These are phyloP conservation scores for Dioctria linearis DNA, from an alignment of 2,888 invertebrate species.

Conservation along the genomic window DNA sequence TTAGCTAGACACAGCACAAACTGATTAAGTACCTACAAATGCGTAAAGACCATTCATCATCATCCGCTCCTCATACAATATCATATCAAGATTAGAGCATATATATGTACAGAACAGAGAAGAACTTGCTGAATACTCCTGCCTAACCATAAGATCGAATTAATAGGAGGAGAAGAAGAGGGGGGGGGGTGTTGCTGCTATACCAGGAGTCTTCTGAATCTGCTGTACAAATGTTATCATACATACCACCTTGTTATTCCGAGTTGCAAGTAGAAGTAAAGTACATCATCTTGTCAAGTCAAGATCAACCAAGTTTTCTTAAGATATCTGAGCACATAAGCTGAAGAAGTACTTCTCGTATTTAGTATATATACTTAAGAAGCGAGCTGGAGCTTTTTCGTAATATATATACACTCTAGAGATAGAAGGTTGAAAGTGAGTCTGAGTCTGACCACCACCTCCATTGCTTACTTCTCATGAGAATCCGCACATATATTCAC, in stretches of 20 bases:
- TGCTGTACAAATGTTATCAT: too few relatives aligned
- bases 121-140: too few relatives aligned
- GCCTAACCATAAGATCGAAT: too few relatives aligned
- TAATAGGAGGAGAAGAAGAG: too few relatives aligned
- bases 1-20: too few relatives aligned
- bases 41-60: too few relatives aligned
- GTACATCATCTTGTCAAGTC: constrained; percentile 28
- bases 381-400: background rate
- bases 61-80: too few relatives aligned
- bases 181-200: too few relatives aligned
- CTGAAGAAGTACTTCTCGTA: background rate
- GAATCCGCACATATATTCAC: constrained; percentile 21
- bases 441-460: background rate
- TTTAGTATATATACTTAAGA: background rate
- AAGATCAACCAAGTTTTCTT: constrained; percentile 19
- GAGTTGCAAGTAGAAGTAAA: background rate
- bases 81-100: too few relatives aligned
- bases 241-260: background rate
- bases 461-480: constrained; percentile 13
- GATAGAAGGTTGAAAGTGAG: constrained; percentile 13
- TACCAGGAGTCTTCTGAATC: too few relatives aligned
- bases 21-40: too few relatives aligned
- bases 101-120: too few relatives aligned
- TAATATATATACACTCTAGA: background rate
- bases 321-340: background rate